Evolutionary conservation across 2,113 vertebrate species (phyloP).

Genomic region (Apteryx mantelli): DNA sequence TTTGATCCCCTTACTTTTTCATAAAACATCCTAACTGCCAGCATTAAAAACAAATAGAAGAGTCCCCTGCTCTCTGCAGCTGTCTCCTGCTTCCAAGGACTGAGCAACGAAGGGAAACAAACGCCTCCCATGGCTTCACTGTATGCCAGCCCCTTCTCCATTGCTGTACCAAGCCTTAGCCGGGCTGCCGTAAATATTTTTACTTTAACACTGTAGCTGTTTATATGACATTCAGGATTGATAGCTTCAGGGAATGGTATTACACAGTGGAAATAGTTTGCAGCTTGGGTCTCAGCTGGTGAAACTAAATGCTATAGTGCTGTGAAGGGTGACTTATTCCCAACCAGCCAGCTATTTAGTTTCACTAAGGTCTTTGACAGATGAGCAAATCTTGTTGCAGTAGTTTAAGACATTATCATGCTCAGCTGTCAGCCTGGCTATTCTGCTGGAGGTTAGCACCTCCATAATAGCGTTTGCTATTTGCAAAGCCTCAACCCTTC

Average conservation of each 20-base stretch:
- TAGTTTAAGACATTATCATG: constrained; percentile 17
- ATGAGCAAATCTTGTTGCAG: neutral
- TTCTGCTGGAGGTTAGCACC: neutral
- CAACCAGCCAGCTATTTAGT: neutral
- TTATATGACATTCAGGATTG: neutral
- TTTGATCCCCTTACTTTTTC: neutral
- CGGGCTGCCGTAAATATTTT: neutral
- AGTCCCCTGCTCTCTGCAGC: neutral
- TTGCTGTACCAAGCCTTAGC: neutral
- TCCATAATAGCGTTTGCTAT: neutral
- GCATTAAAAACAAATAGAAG: neutral
- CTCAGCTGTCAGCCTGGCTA: neutral
- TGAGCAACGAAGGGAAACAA: neutral
- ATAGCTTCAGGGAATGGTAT: neutral
- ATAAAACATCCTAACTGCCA: neutral
- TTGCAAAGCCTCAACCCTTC: neutral
- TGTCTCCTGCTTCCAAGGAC: neutral
- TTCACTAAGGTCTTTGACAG: constrained; percentile 18
- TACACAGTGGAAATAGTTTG: neutral
- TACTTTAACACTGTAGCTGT: rapidly evolving
- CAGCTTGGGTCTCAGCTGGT: constrained; percentile 22
- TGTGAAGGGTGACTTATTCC: neutral
- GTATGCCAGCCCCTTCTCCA: neutral
- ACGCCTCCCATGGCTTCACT: rapidly evolving
- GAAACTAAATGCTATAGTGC: constrained; percentile 3